Base-by-base conservation (phyloP, 2,888 invertebrate genomes). In the Merodon equestris region DNA sequence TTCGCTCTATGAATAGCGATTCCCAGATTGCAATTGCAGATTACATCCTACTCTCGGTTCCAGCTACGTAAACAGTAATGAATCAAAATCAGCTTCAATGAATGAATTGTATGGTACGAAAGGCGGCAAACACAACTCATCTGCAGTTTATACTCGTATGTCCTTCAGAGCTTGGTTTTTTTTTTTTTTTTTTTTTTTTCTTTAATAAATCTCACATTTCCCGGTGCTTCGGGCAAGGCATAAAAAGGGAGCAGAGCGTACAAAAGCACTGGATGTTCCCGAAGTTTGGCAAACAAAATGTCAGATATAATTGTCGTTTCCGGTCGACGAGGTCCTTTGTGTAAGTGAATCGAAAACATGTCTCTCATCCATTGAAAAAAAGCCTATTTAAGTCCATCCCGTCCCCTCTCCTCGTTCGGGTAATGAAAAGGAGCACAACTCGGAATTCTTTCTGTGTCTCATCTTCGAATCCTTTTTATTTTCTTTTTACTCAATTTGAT, bases 241-340 rank as follows among this genome's bases (percentile, higher is more conserved):
- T 1, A 40, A 42, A 64, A 42, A 36, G 40, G 51, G n/a, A 27
- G 14, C n/a, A 27, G 27, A 50, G 27, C n/a, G n/a, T n/a, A 51
- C 12, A 27, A 36, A 10, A n/a, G 14, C 14, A 38, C 13, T 14
- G 51, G 48, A 61, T 61, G 51, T 44, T 61, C 47, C 12, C n/a
- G 63, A 77, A 72, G 67, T 68, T 73, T 61, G 51, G 57, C 70
- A 50, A 71, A 54, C 47, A 60, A 58, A 60, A 70, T 68, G 68
- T 57, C 77, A 72, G 77, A 53, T 67, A 72, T 77, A 77, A 77
- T 77, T 77, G 77, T 77, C 67, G 72, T 77, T 68, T 68, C 77
- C 72, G 72, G 57, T 54, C 58, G 67, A 77, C 19, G 27, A 58
- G 48, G 53, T 60, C 72, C 53, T 77, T 73, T 77, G 77, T 77